Base-by-base conservation (phyloP, 1,140 invertebrate species). In the Lepidotrigona ventralis region DNA sequence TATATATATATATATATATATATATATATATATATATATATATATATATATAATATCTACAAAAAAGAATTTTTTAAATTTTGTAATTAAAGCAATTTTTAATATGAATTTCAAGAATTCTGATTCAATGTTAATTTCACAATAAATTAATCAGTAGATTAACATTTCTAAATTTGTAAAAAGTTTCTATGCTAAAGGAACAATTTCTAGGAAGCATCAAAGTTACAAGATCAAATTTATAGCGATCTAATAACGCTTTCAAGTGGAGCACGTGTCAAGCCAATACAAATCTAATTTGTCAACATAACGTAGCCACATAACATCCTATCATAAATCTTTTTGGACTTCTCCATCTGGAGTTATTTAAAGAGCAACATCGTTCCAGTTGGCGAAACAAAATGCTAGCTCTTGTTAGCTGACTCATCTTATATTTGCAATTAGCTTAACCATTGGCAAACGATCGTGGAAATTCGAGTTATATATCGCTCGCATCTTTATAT, bases 251-350 rank as follows among this genome's bases (percentile, higher is more conserved):
- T 23, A 8, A 33, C 9, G 29, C 21, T 14, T 69, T 14, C 66
- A 23, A 69, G 17, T 11, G 64, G 29, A 66, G 64, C 17, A 66
- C 15, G 66, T 23, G 66, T 21, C 66, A 39, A 39, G 33, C 21
- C 66, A 69, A 69, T 69, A 39, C 33, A 69, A 69, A 39, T 69
- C 66, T 39, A 69, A 69, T 69, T 69, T 69, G 33, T 69, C 66
- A 69, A 69, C 33, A 69, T 69, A 69, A 69, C 29, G 66, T 69
- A 4, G 29, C 64, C 19, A 12, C 64, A 1, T 66, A 21, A 33
- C 66, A 3, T 23, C 19, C 19, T 39, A 23, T 33, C 64, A 19
- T 69, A 69, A 69, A 69, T 69, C 66, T 23, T 39, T 69, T 39
- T 9, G 33, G 6, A 12, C 33, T 39, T 69, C 33, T 69, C 33